These are phyloP conservation scores for Leptinotarsa peninsularis DNA, from an alignment of 2,888 invertebrate genomes.

Conservation along the genomic window DNA sequence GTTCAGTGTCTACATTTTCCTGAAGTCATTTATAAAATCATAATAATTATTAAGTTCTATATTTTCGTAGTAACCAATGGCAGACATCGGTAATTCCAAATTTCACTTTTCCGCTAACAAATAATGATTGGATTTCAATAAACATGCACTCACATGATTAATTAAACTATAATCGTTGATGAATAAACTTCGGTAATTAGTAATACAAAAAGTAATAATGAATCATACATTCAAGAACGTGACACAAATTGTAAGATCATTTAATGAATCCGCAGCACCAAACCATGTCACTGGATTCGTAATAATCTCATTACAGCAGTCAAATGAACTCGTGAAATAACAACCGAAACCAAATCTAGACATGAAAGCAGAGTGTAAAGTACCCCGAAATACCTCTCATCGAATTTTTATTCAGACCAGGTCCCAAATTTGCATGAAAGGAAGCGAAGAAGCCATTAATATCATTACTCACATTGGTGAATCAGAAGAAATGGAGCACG, in stretches of 20 bases:
- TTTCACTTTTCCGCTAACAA: no score
- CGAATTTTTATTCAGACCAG: constrained; percentile 12
- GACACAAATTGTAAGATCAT: background rate
- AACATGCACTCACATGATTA: no score
- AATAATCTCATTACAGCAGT: constrained; percentile 22
- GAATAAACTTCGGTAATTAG: no score
- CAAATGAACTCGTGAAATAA: constrained; percentile 4
- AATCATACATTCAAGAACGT: background rate
- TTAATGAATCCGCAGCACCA: background rate
- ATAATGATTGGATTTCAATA: no score
- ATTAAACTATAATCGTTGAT: no score
- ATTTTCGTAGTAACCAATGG: no score
- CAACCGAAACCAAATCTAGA: constrained; percentile 17
- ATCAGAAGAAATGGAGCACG: constrained; percentile 18
- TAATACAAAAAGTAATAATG: background rate
- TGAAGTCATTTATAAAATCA: no score
- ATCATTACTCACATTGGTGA: constrained; percentile 18
- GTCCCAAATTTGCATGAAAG: constrained; percentile 9
- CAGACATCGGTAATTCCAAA: no score
- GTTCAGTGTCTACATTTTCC: no score
- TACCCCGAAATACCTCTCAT: constrained; percentile 9
- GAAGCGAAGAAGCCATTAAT: constrained; percentile 10
- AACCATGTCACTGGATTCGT: constrained; percentile 11
- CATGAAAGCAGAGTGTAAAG: constrained; percentile 5
- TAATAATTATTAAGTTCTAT: no score